Evolutionary conservation across 2,888 invertebrate species (phyloP).

Genomic region (Tipula confusa): DNA sequence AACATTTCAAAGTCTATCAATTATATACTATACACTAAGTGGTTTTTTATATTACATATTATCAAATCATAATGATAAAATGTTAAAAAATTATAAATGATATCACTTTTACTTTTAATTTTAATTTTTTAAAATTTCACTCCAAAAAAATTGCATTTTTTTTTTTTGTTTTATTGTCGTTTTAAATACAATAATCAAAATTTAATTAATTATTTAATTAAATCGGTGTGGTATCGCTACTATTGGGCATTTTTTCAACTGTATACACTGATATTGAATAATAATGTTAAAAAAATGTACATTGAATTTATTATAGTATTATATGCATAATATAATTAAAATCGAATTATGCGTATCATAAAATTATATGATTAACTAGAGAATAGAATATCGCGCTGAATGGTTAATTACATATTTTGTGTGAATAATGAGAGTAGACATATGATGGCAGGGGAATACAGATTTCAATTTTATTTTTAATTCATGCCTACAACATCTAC

Average conservation of each 20-base stretch:
- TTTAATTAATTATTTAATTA: conserved; percentile 3
- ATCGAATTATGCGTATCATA: neutral
- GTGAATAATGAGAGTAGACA: too few relatives aligned
- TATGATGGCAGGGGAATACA: too few relatives aligned
- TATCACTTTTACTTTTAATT: neutral
- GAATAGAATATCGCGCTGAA: neutral
- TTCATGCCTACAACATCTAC: too few relatives aligned
- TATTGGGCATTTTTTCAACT: neutral
- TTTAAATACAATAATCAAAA: neutral
- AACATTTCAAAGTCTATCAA: neutral
- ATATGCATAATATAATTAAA: neutral
- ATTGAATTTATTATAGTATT: too few relatives aligned
- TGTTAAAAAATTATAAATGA: neutral
- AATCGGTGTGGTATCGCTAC: neutral
- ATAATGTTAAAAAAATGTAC: too few relatives aligned
- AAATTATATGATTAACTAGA: neutral
- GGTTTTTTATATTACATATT: conserved; percentile 13
- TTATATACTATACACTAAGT: neutral
- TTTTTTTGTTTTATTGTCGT: neutral
- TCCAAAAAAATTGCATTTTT: neutral
- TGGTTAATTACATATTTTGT: neutral
- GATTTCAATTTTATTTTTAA: too few relatives aligned
- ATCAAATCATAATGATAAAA: neutral
- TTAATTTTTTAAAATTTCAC: neutral
- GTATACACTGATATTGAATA: neutral